phyloP scores from a whole-genome alignment of 1,140 invertebrate genomes.

The Diachasmimorpha longicaudata region DNA sequence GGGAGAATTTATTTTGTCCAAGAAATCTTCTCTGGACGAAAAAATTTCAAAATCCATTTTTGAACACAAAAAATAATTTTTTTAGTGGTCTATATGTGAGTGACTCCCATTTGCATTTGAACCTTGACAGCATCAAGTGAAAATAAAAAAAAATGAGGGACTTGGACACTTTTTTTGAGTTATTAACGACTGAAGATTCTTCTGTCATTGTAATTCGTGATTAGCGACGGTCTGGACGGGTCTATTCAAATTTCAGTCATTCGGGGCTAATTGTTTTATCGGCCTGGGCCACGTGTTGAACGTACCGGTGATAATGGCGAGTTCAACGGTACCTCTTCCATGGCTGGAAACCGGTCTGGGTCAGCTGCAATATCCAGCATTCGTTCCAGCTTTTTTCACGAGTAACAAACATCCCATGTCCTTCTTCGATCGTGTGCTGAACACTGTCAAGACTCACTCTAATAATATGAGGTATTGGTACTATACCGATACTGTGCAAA shows the following conservation, averaged over 20 bases:
- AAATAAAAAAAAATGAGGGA: no score
- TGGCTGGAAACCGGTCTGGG: conserved; percentile 32
- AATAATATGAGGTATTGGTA: conserved; percentile 13
- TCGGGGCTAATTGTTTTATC: conserved; percentile 37
- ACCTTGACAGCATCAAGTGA: no score
- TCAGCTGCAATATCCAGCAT: conserved; percentile 39
- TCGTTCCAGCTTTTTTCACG: conserved; percentile 42
- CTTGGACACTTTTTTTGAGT: no score
- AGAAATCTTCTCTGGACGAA: no score
- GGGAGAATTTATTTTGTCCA: no score
- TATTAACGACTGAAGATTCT: neutral
- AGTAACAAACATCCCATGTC: conserved; percentile 39
- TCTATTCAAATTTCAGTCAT: conserved; percentile 27
- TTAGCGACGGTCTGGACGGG: neutral
- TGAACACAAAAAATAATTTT: no score
- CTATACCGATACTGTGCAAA: conserved; percentile 36
- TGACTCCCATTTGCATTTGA: no score
- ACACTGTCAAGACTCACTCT: conserved; percentile 28
- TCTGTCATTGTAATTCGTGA: neutral
- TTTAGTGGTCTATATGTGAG: no score
- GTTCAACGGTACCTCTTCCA: conserved; percentile 29
- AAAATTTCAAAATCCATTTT: no score
- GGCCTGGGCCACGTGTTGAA: conserved; percentile 29
- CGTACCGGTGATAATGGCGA: conserved; percentile 32
- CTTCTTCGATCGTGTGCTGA: conserved; percentile 44